These are phyloP conservation scores for Catalaphyllia jardinei DNA, from an alignment of 64 coral and sea anemone species.

Conservation along the genomic window DNA sequence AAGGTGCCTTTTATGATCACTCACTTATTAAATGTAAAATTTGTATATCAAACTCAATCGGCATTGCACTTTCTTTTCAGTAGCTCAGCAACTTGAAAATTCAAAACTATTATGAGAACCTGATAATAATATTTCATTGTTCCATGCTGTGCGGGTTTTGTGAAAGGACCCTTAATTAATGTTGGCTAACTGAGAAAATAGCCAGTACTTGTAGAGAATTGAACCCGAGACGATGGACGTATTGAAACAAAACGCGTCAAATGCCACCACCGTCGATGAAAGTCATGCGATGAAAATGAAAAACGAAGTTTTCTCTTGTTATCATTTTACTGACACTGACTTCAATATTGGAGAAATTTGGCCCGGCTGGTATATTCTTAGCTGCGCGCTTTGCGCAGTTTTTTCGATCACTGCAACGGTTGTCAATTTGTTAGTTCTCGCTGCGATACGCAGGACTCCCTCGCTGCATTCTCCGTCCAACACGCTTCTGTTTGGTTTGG, in stretches of 20 bases:
- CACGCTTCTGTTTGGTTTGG: slow-evolving; percentile 27
- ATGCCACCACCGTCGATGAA: not conserved
- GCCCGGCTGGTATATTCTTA: slow-evolving; percentile 1
- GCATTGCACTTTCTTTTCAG: too few relatives aligned
- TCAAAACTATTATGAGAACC: too few relatives aligned
- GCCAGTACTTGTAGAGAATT: too few relatives aligned
- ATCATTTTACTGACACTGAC: not conserved
- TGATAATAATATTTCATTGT: too few relatives aligned
- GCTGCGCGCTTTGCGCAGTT: not conserved
- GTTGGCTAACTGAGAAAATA: too few relatives aligned
- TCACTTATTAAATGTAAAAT: too few relatives aligned
- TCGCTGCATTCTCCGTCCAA: slow-evolving; percentile 40
- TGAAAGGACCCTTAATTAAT: too few relatives aligned
- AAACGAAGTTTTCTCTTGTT: not conserved
- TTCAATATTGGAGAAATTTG: not conserved
- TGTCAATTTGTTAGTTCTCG: slow-evolving; percentile 2
- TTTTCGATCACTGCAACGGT: not conserved
- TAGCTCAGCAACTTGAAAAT: too few relatives aligned
- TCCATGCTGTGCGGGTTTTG: too few relatives aligned
- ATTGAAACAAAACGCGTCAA: not conserved
- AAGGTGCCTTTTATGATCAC: too few relatives aligned
- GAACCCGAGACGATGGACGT: not conserved
- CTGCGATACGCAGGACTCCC: not conserved
- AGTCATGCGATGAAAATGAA: not conserved
- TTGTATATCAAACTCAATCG: too few relatives aligned